Conservation (phyloP, 2,888 invertebrate genomes). For the Drosophila tanythrix region DNA sequence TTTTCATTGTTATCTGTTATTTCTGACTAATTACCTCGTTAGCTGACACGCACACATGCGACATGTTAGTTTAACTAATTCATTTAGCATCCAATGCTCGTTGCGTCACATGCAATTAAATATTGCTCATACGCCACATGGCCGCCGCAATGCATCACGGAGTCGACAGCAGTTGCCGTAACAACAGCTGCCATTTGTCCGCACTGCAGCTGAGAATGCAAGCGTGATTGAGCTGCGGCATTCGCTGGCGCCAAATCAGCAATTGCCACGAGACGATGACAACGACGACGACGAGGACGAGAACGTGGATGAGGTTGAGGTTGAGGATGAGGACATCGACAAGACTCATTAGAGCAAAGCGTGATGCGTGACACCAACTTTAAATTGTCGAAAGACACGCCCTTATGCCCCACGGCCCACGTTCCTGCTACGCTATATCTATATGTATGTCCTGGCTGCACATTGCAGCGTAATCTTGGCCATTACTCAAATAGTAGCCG, state of each 20-base stretch:
- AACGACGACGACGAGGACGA: conserved; percentile 13
- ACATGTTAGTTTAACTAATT: conserved; percentile 26
- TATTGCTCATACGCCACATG: conserved; percentile 61
- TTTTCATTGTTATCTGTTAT: neutral
- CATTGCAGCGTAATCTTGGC: conserved; percentile 74
- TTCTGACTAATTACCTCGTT: neutral
- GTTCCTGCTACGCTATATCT: neutral
- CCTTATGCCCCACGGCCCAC: conserved; percentile 7
- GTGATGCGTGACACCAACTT: conserved; percentile 76
- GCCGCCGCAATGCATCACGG: conserved; percentile 39
- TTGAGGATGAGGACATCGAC: conserved; percentile 32
- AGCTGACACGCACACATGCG: neutral
- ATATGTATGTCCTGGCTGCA: conserved; percentile 45
- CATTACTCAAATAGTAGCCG: conserved; percentile 75
- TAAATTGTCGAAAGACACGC: conserved; percentile 67
- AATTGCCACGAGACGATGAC: conserved; percentile 55
- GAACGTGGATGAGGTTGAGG: conserved; percentile 25
- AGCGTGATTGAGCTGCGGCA: conserved; percentile 63
- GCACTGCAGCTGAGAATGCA: conserved; percentile 24
- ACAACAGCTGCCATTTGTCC: conserved; percentile 3
- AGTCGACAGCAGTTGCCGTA: conserved; percentile 19
- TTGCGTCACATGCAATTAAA: conserved; percentile 43
- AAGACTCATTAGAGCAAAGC: conserved; percentile 71
- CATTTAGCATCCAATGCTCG: conserved; percentile 24
- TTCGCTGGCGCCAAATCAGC: conserved; percentile 69